Base-by-base conservation (phyloP, 1,140 invertebrate genomes). In the Apolygus lucorum region DNA sequence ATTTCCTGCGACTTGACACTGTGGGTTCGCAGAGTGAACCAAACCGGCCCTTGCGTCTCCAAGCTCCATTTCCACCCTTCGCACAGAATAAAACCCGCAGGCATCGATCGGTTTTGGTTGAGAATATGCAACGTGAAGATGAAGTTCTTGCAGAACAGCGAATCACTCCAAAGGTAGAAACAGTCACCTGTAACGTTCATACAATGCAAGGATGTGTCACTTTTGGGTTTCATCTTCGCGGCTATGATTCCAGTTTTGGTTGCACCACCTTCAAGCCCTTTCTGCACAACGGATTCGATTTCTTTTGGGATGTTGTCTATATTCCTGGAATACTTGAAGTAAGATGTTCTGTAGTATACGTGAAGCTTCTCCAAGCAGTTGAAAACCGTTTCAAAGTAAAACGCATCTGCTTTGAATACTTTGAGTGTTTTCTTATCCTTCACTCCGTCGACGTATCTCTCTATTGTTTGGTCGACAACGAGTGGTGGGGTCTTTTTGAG, bases 1-100 rank as follows among this genome's bases (percentile, higher is more conserved):
- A 63, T 63, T 25, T 21, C 22, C 14, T 63, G 62, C 62, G 62
- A 25, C 17, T 26, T 2, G 2, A 26, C 26, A 2, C 62, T 26
- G 22, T 26, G 26, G 2, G 62, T 63, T 2, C 62, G 1, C 2
- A 63, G 17, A 63, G 21, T 25, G 26, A 63, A 63, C 62, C 62
- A 63, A 25, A 63, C 27, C 17, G 62, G 62, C 26, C 62, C 62
- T 63, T 63, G 62, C 2, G 62, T 25, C 14, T 63, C 26, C 17
- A 17, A 25, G 2, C 62, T 1, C 62, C 62, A 63, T 2, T 26
- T 2, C 22, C 26, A 63, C 2, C 62, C 62, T 63, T 63, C 62
- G 62, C 62, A 63, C 24, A 26, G 14, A 2, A 63, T 27, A 25
- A 25, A 63, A 17, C 62, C 62, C 14, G 62, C 22, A 25, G 62